Percentiles rank a stretch among this genome's conserved stretches.
Conservation (phyloP, 1,140 invertebrate species). For the Neodiprion pinetum region DNA sequence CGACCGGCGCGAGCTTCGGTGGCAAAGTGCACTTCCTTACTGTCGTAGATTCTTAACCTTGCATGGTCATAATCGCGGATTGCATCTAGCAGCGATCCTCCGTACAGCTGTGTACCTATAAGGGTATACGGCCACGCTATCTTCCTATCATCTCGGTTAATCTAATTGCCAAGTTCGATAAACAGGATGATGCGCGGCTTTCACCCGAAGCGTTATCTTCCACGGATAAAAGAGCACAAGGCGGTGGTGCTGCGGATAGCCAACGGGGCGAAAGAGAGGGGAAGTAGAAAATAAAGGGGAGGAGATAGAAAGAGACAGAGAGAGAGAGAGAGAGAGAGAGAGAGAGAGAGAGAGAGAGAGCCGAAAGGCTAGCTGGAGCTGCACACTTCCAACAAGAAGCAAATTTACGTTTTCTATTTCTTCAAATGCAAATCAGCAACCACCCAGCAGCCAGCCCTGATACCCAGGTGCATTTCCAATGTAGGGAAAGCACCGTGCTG, state of each 20-base stretch:
- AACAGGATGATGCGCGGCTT: background rate
- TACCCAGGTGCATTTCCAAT: too few species aligned
- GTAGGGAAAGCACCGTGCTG: background rate
- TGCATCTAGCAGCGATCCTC: background rate
- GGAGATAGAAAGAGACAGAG: too few species aligned
- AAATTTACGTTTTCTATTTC: background rate
- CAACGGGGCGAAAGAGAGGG: too few species aligned
- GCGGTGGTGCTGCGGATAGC: too few species aligned
- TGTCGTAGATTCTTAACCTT: conserved; percentile 13
- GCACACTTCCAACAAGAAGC: background rate
- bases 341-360: too few species aligned
- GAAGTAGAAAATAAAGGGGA: too few species aligned
- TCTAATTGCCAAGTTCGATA: conserved; percentile 17
- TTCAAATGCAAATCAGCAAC: background rate
- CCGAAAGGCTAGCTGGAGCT: too few species aligned
- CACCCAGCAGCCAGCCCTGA: background rate
- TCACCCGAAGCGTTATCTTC: conserved; percentile 4
- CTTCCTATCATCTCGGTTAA: conserved; percentile 1
- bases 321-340: too few species aligned
- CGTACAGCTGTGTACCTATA: background rate
- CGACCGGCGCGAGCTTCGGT: background rate
- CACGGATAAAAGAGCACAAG: background rate
- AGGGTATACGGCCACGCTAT: background rate
- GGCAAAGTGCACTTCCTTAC: conserved; percentile 10
- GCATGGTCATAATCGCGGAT: background rate